Conservation (phyloP, 2,113 vertebrate genomes). For the Cisticola juncidis region DNA sequence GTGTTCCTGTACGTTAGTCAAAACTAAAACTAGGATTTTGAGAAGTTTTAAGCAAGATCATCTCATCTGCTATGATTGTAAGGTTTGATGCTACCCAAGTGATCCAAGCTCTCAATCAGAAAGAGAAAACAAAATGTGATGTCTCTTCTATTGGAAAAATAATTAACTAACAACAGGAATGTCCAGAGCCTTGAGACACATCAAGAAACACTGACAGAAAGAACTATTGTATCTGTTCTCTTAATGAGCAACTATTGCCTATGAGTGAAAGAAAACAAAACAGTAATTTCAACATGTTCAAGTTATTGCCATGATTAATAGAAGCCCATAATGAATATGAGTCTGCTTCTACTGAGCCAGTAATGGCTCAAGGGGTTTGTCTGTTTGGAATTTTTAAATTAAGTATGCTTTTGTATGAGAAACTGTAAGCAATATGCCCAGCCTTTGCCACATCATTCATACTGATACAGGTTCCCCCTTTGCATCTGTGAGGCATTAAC, state of each 20-base stretch:
- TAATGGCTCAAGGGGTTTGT: neutral
- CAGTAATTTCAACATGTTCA: neutral
- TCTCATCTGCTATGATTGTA: neutral
- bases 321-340: neutral
- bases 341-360: neutral
- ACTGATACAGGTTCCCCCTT: neutral
- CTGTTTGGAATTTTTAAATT: neutral
- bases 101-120: neutral
- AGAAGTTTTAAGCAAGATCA: neutral
- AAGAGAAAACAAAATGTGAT: neutral
- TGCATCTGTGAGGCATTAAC: neutral
- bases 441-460: neutral
- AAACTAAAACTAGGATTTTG: neutral
- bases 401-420: neutral
- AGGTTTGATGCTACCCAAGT: neutral
- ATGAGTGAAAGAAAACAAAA: neutral
- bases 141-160: neutral
- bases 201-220: neutral
- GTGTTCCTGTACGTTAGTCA: neutral
- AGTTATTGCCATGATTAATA: neutral
- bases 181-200: neutral
- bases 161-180: neutral
- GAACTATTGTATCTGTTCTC: neutral
- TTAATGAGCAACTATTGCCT: neutral
- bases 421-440: neutral